Conservation (phyloP, 2,888 invertebrate genomes). For the Xestia sexstrigata region DNA sequence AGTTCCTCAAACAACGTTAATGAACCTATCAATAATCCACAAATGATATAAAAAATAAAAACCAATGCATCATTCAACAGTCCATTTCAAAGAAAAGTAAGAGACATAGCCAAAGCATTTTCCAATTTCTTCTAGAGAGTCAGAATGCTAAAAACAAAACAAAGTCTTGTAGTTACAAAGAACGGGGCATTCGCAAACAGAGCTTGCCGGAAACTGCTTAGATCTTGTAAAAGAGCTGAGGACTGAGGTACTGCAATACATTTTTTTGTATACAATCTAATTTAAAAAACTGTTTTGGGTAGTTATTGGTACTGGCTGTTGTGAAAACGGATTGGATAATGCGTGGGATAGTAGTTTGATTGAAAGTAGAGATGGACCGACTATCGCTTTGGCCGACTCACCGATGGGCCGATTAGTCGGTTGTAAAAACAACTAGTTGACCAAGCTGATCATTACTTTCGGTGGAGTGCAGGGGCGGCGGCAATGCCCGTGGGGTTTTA, state of each 20-base stretch:
- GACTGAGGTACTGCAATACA: background rate
- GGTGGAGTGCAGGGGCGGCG: background rate
- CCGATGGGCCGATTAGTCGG: background rate
- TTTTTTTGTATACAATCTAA: background rate
- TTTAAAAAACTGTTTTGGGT: constrained; percentile 1
- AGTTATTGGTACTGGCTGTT: background rate
- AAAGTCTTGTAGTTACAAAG: constrained; percentile 51
- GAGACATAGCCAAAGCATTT: constrained; percentile 42
- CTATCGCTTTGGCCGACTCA: background rate
- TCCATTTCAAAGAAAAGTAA: constrained; percentile 25
- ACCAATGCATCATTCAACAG: constrained; percentile 2
- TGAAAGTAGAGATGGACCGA: background rate
- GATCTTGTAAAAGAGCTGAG: constrained; percentile 45
- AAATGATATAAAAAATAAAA: background rate
- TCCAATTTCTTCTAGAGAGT: constrained; percentile 57
- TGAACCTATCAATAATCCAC: background rate
- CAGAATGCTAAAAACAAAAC: constrained; percentile 57
- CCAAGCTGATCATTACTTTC: background rate
- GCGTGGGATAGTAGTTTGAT: background rate
- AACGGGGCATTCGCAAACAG: constrained; percentile 54
- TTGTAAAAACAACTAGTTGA: background rate
- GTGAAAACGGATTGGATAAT: background rate
- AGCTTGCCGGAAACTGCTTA: constrained; percentile 53
- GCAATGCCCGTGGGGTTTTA: background rate
- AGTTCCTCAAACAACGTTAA: background rate